phyloP scores from a whole-genome alignment of 1,140 invertebrate genomes.

The Stenopsyche tienmushanensis region DNA sequence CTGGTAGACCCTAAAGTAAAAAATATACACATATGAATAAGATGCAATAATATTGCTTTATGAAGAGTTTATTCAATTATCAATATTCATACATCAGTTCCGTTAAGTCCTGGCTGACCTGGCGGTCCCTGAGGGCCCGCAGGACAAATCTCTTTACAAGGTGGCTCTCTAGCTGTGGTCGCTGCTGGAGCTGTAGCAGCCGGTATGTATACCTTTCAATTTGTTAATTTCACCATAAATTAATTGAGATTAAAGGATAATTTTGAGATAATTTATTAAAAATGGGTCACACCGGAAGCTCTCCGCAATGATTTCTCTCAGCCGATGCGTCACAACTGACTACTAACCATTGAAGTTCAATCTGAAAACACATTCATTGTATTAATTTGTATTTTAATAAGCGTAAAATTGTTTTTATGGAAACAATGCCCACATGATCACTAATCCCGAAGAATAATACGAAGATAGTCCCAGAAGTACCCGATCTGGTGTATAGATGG shows the following conservation, averaged over 20 bases:
- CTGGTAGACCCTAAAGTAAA: slow-evolving; percentile 40
- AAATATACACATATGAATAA: not conserved
- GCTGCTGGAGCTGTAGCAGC: slow-evolving; percentile 34
- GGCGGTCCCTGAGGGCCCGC: slow-evolving; percentile 58
- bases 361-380: slow-evolving; percentile 52
- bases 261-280: not conserved
- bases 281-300: slow-evolving; percentile 62
- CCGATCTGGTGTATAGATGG: no score
- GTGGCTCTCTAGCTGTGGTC: slow-evolving; percentile 4
- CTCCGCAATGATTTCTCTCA: slow-evolving; percentile 70
- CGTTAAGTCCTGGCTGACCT: slow-evolving; percentile 62
- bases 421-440: no score
- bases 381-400: no score
- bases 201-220: slow-evolving; percentile 28
- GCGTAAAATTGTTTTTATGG: no score
- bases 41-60: slow-evolving; percentile 29
- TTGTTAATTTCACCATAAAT: not conserved
- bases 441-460: no score
- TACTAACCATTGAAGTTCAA: slow-evolving; percentile 81
- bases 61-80: no score
- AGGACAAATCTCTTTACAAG: slow-evolving; percentile 55
- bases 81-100: slow-evolving; percentile 60
- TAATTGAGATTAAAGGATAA: not conserved
- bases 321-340: slow-evolving; percentile 75
- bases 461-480: no score